Evolutionary conservation across 1,140 invertebrate species (phyloP), one percentile per base, ranked within the genome.

Genomic region (Pseudomyrmex dendroicus): DNA sequence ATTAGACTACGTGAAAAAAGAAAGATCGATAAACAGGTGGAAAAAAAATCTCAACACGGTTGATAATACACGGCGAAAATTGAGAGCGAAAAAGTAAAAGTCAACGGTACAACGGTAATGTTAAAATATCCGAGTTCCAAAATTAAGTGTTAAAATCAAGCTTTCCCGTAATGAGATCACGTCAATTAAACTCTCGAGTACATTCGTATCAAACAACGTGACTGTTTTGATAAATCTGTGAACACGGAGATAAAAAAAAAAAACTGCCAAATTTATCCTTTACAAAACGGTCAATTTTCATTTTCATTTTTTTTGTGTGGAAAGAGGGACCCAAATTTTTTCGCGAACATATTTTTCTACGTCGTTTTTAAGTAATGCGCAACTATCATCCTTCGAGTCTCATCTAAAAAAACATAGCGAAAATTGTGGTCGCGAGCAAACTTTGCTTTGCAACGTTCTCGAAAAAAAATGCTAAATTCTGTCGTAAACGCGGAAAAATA

Each of bases 301-400:
- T 63, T 83, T 73, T 82, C 20, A 77, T 20, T 35, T 35, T 35
- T 35, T 35, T 35, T 35, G 4, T 25, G 35, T 35, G 35, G 3
- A 35, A 50, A 63, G 61, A 73, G 85, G 73, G 68, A 87, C 85
- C 73, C 82, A 87, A 61, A 87, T 86, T 86, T 86, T 54, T 87
- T 7, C 35, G 35, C 64, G 62, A 62, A 57, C 12, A 70, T 86
- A 87, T 87, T 86, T 87, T 87, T 87, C 82, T 86, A 84, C 44
- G 46, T 44, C 13, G 20, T 86, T 84, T 87, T 82, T 80, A 50
- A 87, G 20, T 25, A 62, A 59, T 3, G 22, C 12, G 12, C 7
- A 1, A 67, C 54, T 56, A 20, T 77, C 15, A 57, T 44, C 8
- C 35, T 35, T 35, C 35, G 5, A 35, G 0, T 35, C 35, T 35